A percentile compares a stretch with the other conserved stretches of the same genome.
phyloP scores from a whole-genome alignment of 2,113 vertebrate genomes.

The Porphyrio hochstetteri region DNA sequence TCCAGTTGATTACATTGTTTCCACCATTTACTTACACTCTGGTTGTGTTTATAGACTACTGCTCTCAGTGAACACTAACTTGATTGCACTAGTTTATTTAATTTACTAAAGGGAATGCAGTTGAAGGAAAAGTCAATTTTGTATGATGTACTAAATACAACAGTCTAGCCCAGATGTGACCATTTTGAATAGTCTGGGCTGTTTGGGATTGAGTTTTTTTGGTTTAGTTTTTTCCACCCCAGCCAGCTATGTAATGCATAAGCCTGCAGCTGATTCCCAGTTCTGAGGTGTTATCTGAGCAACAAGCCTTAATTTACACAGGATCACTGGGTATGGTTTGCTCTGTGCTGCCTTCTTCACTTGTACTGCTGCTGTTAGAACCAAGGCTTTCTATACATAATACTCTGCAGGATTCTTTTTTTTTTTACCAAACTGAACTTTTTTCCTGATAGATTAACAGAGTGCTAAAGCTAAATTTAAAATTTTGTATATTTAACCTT shows the following conservation, averaged over 20 bases:
- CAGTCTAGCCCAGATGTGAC: not conserved
- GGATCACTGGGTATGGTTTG: slow-evolving; percentile 57
- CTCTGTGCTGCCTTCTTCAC: slow-evolving; percentile 37
- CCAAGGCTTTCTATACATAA: slow-evolving; percentile 66
- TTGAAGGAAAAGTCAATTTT: not conserved
- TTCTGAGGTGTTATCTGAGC: slow-evolving; percentile 70
- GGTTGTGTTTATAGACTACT: not conserved
- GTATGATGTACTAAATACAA: not conserved
- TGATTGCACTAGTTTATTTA: not conserved
- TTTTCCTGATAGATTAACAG: slow-evolving; percentile 15
- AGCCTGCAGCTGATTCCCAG: slow-evolving; percentile 43
- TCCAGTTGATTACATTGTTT: not conserved
- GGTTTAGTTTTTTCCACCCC: not conserved
- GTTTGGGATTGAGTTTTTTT: not conserved
- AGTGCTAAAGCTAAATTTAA: slow-evolving; percentile 12
- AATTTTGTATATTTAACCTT: slow-evolving; percentile 51
- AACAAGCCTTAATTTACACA: slow-evolving; percentile 66
- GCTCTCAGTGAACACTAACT: not conserved
- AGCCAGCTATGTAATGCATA: not conserved
- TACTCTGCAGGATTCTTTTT: slow-evolving; percentile 43
- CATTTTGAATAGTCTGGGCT: not conserved
- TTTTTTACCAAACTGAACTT: slow-evolving; percentile 49
- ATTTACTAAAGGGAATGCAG: not conserved
- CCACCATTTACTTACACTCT: slow-evolving; percentile 4
- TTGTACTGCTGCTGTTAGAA: slow-evolving; percentile 63